Percentiles rank a stretch among this genome's conserved stretches.
Conservation (phyloP, 2,888 invertebrate species). For the Patella depressa region DNA sequence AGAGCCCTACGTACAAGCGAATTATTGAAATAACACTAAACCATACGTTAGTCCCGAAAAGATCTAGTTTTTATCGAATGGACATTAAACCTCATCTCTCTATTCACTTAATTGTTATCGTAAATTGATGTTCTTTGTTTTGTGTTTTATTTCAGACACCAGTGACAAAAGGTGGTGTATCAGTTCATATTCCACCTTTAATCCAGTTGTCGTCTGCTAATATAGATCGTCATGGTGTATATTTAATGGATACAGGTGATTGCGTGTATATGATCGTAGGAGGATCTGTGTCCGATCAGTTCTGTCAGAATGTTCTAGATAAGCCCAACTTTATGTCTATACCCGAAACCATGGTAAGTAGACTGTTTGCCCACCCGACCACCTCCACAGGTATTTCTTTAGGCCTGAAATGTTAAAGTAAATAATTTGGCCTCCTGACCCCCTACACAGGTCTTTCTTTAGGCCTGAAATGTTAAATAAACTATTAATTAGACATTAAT, state of each 20-base stretch:
- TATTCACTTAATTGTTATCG: background rate
- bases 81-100: no score
- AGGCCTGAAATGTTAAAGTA: slow-evolving; percentile 34
- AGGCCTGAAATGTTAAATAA: no score
- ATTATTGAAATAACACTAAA: no score
- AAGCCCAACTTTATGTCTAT: slow-evolving; percentile 70
- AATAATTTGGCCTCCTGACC: background rate
- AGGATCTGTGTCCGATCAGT: slow-evolving; percentile 81
- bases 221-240: slow-evolving; percentile 85
- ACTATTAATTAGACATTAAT: no score
- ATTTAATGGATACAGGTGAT: slow-evolving; percentile 90
- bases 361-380: background rate
- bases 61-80: no score
- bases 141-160: slow-evolving; percentile 56
- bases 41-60: no score
- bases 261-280: slow-evolving; percentile 88
- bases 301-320: slow-evolving; percentile 84
- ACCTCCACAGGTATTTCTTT: no score
- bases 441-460: no score
- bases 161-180: slow-evolving; percentile 63
- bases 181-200: slow-evolving; percentile 78
- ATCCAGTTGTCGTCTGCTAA: slow-evolving; percentile 86
- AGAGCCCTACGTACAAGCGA: no score
- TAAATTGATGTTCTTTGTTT: background rate
- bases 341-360: slow-evolving; percentile 62